phyloP scores from a whole-genome alignment of 2,888 invertebrate genomes.

The Zaprionus lineosus region DNA sequence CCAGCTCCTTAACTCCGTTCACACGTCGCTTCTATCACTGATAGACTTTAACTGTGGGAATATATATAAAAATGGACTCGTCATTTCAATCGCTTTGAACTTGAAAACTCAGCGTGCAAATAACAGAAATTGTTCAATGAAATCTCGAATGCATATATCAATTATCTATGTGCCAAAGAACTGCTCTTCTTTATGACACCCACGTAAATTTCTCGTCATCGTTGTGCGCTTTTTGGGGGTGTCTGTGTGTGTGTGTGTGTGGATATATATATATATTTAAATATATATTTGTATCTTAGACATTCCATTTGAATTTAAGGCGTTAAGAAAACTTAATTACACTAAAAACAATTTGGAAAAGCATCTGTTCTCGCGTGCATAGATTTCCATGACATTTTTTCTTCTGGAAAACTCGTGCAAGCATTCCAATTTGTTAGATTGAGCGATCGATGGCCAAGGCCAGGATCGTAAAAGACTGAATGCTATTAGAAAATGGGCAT shows the following conservation, averaged over 20 bases:
- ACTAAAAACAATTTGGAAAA: conserved; percentile 42
- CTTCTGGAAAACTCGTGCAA: conserved; percentile 48
- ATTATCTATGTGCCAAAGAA: conserved; percentile 11
- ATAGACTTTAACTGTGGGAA: conserved; percentile 54
- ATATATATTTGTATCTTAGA: conserved; percentile 20
- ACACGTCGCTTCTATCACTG: conserved; percentile 47
- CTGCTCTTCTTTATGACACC: conserved; percentile 21
- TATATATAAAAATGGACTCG: conserved; percentile 15
- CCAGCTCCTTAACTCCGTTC: conserved; percentile 23
- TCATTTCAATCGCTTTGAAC: conserved; percentile 72
- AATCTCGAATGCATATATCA: conserved; percentile 29
- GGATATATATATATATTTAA: background rate
- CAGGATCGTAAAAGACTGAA: background rate
- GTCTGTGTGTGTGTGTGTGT: too few relatives aligned
- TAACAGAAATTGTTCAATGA: conserved; percentile 59
- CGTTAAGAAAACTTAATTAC: conserved; percentile 33
- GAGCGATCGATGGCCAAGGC: conserved; percentile 45
- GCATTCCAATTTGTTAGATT: conserved; percentile 1
- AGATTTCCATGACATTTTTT: conserved; percentile 50
- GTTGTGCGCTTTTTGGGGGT: too few relatives aligned
- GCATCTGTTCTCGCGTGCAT: conserved; percentile 54
- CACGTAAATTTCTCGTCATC: conserved; percentile 37
- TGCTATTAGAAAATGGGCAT: conserved; percentile 17
- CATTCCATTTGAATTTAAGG: conserved; percentile 45
- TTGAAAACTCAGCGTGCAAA: conserved; percentile 62